Evolutionary conservation across 2,113 vertebrate species (phyloP), one percentile per base, ranked within the genome.

Genomic region (Sprattus sprattus): DNA sequence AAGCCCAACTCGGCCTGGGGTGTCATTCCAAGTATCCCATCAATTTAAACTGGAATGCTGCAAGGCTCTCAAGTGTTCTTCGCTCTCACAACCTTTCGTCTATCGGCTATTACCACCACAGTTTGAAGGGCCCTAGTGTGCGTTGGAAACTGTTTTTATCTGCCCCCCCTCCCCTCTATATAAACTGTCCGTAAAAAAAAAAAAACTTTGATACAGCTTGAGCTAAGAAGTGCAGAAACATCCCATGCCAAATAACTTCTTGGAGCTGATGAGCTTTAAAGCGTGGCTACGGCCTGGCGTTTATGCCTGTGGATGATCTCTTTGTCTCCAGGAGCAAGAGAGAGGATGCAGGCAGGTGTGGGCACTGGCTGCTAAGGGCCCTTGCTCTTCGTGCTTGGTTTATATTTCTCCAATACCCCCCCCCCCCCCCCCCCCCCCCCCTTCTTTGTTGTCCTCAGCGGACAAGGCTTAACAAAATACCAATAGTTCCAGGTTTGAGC

Each of bases 381-480:
- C 3, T 47, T 81, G 49, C 39, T 11, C 9, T 20, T 25, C 15
- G 39, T 11, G 25, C 16, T 9, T 46, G n/a, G 45, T 85, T 83
- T 88, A 47, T 81, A 39, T 81, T 88, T 83, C 81, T 75, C 45
- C 47, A 47, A 84, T 16, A 54, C 22, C 3, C 85, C 81, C 47
- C 44, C 5, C 81, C 78, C 85, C 45, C 83, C 22, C 54, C 85
- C 11, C 7, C 22, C 28, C 22, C 25, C 15, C 1, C 87, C 6
- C 50, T 22, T 45, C 46, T 88, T 85, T 83, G 83, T 85, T 83
- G 47, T 25, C 78, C 84, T 84, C 80, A 0, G 25, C 57, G 82
- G 78, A n/a, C 82, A 54, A 85, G 57, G 52, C 85, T 83, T 50
- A 87, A 89, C 71, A 49, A 82, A 78, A 85, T 82, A 82, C 80